phyloP scores from a whole-genome alignment of 2,113 vertebrate species.

The Mus spicilegus region DNA sequence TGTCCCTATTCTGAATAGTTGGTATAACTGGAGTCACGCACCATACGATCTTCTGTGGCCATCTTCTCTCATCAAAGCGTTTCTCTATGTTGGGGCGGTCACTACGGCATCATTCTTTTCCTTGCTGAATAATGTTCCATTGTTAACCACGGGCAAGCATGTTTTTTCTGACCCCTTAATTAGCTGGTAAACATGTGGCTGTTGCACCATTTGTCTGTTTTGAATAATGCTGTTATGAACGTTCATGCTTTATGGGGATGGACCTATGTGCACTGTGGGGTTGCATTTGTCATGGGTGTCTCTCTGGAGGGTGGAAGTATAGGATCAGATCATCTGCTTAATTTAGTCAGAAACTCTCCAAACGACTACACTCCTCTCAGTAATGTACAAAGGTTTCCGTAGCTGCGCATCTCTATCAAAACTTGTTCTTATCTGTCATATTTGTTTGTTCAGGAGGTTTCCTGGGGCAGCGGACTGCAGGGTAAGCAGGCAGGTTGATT shows the following conservation, averaged over 20 bases:
- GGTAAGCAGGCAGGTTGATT: not conserved
- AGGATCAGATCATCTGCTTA: not conserved
- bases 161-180: not conserved
- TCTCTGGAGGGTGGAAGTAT: not conserved
- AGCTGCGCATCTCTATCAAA: not conserved
- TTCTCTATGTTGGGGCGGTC: fast-evolving
- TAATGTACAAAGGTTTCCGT: not conserved
- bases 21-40: not conserved
- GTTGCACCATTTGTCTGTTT: not conserved
- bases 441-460: not conserved
- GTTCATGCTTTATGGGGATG: not conserved
- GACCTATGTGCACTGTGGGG: not conserved
- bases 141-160: too few species aligned
- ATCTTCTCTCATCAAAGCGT: not conserved
- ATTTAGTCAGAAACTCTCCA: not conserved
- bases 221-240: not conserved
- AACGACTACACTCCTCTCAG: not conserved
- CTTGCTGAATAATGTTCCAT: not conserved
- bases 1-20: not conserved
- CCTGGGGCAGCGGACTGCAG: not conserved
- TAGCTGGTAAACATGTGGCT: not conserved
- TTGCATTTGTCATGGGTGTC: not conserved
- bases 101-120: not conserved
- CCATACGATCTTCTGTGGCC: not conserved
- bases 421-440: not conserved